Evolutionary conservation across 2,113 vertebrate species (phyloP).

Genomic region (Trogon surrucura): DNA sequence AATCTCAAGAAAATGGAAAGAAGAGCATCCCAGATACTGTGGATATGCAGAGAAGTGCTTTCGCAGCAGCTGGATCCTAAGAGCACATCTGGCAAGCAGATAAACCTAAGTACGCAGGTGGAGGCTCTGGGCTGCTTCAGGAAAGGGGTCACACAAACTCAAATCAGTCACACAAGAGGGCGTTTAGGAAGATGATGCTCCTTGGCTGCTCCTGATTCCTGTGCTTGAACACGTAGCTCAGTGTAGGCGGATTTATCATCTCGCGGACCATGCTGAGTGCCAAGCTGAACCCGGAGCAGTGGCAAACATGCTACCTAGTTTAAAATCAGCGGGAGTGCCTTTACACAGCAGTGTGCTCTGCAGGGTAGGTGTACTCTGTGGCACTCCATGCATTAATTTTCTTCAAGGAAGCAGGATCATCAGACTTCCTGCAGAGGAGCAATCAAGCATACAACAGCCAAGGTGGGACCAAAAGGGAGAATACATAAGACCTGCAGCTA

Average conservation of each 20-base stretch:
- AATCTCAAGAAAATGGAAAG: not conserved
- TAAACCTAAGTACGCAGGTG: accelerated
- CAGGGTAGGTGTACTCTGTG: conserved; percentile 16
- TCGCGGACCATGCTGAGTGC: not conserved
- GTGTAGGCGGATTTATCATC: not conserved
- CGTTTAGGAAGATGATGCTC: not conserved
- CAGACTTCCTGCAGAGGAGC: conserved; percentile 49
- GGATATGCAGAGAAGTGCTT: not conserved
- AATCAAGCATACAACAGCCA: conserved; percentile 1
- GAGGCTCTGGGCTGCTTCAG: not conserved
- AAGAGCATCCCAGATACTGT: not conserved
- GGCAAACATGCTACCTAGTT: not conserved
- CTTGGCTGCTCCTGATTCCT: not conserved
- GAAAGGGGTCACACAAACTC: not conserved
- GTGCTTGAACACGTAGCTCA: not conserved
- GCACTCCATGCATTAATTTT: conserved; percentile 19
- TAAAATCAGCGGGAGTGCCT: conserved; percentile 14
- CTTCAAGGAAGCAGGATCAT: conserved; percentile 14
- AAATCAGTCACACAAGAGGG: not conserved
- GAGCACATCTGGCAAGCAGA: not conserved
- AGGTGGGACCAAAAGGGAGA: not conserved
- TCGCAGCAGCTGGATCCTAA: not conserved
- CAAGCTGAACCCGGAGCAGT: not conserved
- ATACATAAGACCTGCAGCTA: not conserved
- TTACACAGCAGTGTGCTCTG: not conserved